phyloP scores from a whole-genome alignment of 2,888 invertebrate species.

The Lamproptera curius region DNA sequence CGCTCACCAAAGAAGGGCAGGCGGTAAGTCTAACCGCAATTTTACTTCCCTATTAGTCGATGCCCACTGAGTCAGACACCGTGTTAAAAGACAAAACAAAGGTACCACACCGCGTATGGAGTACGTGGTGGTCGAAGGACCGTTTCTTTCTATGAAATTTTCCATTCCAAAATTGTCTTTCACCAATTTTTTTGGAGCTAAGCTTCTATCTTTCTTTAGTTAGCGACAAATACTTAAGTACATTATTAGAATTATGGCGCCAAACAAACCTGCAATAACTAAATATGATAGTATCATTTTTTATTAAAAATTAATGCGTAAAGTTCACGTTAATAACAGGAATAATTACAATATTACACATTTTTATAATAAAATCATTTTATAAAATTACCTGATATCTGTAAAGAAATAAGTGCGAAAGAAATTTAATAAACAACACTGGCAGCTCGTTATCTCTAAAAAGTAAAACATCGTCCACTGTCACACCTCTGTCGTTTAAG shows the following conservation, averaged over 20 bases:
- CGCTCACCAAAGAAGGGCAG: conserved; percentile 43
- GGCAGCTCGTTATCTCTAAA: neutral
- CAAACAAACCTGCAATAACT: too few relatives aligned
- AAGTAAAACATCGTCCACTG: neutral
- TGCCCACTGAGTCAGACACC: conserved; percentile 33
- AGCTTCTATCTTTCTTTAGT: too few relatives aligned
- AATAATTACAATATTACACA: too few relatives aligned
- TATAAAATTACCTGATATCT: neutral
- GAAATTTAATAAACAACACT: neutral
- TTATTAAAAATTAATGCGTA: too few relatives aligned
- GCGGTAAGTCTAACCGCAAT: conserved; percentile 30
- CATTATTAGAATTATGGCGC: too few relatives aligned
- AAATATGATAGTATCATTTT: too few relatives aligned
- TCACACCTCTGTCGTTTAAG: neutral
- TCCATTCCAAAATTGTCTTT: too few relatives aligned
- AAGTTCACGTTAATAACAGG: too few relatives aligned
- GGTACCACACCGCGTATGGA: conserved; percentile 26
- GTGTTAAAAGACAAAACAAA: conserved; percentile 33
- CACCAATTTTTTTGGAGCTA: too few relatives aligned
- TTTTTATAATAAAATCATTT: too few relatives aligned
- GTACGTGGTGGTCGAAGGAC: conserved; percentile 17
- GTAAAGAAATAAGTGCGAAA: neutral
- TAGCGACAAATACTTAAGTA: too few relatives aligned
- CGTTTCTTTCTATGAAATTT: neutral
- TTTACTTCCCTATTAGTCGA: conserved; percentile 41